Base-by-base conservation (phyloP, 2,113 vertebrate species). In the Sminthopsis crassicaudata region DNA sequence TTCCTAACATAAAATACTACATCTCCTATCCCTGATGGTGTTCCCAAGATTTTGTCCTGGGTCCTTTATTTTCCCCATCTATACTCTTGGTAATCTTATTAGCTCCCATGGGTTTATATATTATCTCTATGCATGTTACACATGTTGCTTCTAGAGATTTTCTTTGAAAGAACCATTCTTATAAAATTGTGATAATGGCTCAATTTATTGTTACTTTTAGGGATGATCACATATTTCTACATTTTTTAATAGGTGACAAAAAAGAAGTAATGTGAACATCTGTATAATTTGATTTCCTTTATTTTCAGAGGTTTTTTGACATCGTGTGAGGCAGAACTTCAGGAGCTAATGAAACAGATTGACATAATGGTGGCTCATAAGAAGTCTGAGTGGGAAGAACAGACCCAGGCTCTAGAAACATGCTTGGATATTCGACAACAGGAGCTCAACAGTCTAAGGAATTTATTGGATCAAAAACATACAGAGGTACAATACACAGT, bases 281-380 rank as follows among this genome's bases (percentile, higher is more conserved):
- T 94, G 22, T 93, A 24, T 96, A 23, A 94, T 94, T 36, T 91
- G 89, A 96, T 51, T 96, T 53, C 96, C 95, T 24, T 95, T 96
- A 93, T 46, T 95, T 96, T 76, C 0, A 96, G 98, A 5, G 97
- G 97, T 5, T 98, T 98, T 97, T 89, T 98, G 97, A 99, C 98
- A 54, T 99, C 99, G 50, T 99, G 99, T 90, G 99, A 99, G 98
- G 99, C 99, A 0, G 99, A 99, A 97, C 98, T 99, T 6, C 99
- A 99, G 97, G 99, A 99, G 97, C 98, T 99, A 94, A 99, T 99
- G 99, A 98, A 98, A 92, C 99, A 99, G 98, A 99, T 99, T 0
- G 99, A 99, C 97, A 99, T 99, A 50, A 99, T 99, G 99, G 99
- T 99, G 98, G 99, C 98, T 92, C 98, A 99, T 95, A 99, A 99